A percentile compares a stretch with the other conserved stretches of the same genome.
These are phyloP conservation scores for Champsocephalus gunnari DNA, from an alignment of 2,797 vertebrate species.

Conservation along the genomic window DNA sequence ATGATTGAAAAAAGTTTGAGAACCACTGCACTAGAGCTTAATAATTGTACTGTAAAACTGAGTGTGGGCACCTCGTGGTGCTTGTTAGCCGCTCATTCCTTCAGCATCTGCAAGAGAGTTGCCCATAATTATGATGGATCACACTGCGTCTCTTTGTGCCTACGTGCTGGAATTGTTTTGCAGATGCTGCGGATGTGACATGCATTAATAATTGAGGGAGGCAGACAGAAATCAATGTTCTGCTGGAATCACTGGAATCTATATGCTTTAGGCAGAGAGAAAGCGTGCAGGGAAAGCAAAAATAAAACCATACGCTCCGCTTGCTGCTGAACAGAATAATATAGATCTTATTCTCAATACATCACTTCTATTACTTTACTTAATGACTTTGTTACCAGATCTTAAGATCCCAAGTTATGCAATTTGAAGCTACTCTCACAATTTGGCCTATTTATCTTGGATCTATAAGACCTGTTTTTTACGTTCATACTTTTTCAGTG, in stretches of 20 bases:
- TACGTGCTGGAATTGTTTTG: slow-evolving; percentile 87
- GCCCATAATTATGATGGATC: slow-evolving; percentile 93
- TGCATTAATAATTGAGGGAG: slow-evolving; percentile 87
- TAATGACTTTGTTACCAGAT: slow-evolving; percentile 4
- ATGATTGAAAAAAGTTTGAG: no score
- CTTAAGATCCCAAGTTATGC: neutral
- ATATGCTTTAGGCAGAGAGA: slow-evolving; percentile 48
- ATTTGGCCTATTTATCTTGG: neutral
- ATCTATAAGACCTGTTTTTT: no score
- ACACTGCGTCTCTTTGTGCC: slow-evolving; percentile 86
- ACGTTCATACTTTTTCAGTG: no score
- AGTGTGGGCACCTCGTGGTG: slow-evolving; percentile 27
- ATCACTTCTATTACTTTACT: slow-evolving; percentile 15
- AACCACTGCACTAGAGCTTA: neutral
- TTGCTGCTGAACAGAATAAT: slow-evolving; percentile 3
- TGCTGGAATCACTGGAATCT: slow-evolving; percentile 52
- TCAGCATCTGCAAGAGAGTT: slow-evolving; percentile 86
- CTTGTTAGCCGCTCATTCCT: slow-evolving; percentile 54
- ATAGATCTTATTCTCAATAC: slow-evolving; percentile 19
- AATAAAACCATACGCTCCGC: slow-evolving; percentile 14
- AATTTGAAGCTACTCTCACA: neutral
- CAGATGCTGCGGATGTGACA: slow-evolving; percentile 90
- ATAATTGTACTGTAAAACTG: slow-evolving; percentile 18
- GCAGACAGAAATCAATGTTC: slow-evolving; percentile 76
- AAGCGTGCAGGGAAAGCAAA: slow-evolving; percentile 1